A percentile compares a stretch with the other conserved stretches of the same genome.
Evolutionary conservation across 2,888 invertebrate genomes (phyloP).

Genomic region (Conops quadrifasciatus): DNA sequence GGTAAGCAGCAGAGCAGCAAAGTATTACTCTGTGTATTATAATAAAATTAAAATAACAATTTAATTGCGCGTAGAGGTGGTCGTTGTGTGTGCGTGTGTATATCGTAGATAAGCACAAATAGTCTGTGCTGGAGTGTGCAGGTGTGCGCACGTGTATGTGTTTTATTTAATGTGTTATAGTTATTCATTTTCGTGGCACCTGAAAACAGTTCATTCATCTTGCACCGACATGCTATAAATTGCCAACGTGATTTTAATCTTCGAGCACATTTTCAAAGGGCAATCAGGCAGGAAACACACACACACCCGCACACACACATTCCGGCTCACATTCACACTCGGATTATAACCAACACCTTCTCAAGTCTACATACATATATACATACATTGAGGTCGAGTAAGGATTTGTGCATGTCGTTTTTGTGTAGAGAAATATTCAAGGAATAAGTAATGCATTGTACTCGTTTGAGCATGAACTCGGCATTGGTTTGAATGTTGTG

Average conservation of each 20-base stretch:
- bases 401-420: neutral
- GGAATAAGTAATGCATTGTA: no score
- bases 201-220: constrained; percentile 8
- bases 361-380: neutral
- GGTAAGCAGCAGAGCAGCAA: no score
- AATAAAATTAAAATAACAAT: neutral
- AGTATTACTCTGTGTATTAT: no score
- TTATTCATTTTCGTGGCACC: constrained; percentile 2
- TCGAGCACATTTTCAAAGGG: constrained; percentile 19
- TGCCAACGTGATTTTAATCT: constrained; percentile 10
- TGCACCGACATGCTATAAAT: constrained; percentile 11
- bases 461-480: no score
- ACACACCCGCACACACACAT: neutral
- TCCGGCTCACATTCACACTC: neutral
- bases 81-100: no score
- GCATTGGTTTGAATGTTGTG: no score
- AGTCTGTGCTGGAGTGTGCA: neutral
- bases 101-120: neutral
- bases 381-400: neutral
- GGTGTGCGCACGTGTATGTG: neutral
- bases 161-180: neutral
- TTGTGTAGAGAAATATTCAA: no score
- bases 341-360: no score
- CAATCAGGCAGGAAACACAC: constrained; percentile 10
- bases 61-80: neutral